These are phyloP conservation scores for Hesperophylax magnus DNA, from an alignment of 1,140 invertebrate genomes.

Conservation along the genomic window DNA sequence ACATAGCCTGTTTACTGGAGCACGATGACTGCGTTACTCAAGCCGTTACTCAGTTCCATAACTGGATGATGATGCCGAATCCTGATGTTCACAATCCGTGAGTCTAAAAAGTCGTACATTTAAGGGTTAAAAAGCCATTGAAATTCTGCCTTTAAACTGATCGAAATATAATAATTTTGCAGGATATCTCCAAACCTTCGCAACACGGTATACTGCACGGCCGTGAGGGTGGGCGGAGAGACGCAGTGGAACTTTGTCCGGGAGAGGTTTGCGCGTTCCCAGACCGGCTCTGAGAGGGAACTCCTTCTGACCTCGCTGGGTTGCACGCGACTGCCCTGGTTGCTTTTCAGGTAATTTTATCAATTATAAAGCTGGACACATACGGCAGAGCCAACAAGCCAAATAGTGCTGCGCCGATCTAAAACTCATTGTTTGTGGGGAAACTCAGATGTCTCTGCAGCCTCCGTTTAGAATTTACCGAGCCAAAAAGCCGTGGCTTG, in stretches of 20 bases:
- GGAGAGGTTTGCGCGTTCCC: constrained; percentile 79
- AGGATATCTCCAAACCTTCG: constrained; percentile 88
- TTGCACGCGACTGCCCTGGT: constrained; percentile 83
- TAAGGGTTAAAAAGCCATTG: no score
- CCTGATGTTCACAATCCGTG: constrained; percentile 83
- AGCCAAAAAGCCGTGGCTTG: no score
- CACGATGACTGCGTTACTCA: constrained; percentile 79
- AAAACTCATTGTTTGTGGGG: no score
- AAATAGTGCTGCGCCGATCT: no score
- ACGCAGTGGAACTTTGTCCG: constrained; percentile 90
- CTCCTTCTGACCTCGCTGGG: constrained; percentile 82
- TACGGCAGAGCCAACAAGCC: no score
- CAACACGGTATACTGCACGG: constrained; percentile 86
- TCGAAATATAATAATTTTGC: constrained; percentile 43
- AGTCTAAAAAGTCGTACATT: no score
- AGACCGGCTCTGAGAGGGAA: constrained; percentile 84
- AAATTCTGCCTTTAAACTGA: no score
- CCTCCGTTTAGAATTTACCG: no score
- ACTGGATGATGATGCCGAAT: constrained; percentile 79
- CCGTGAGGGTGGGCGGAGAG: constrained; percentile 83
- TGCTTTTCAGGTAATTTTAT: constrained; percentile 74
- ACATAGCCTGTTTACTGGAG: constrained; percentile 79
- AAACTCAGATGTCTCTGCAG: no score
- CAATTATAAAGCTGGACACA: no score
- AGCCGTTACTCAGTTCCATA: constrained; percentile 77